Percentiles rank a stretch among this genome's conserved stretches.
phyloP scores from a whole-genome alignment of 2,113 vertebrate species.

The Maccullochella peelii region DNA sequence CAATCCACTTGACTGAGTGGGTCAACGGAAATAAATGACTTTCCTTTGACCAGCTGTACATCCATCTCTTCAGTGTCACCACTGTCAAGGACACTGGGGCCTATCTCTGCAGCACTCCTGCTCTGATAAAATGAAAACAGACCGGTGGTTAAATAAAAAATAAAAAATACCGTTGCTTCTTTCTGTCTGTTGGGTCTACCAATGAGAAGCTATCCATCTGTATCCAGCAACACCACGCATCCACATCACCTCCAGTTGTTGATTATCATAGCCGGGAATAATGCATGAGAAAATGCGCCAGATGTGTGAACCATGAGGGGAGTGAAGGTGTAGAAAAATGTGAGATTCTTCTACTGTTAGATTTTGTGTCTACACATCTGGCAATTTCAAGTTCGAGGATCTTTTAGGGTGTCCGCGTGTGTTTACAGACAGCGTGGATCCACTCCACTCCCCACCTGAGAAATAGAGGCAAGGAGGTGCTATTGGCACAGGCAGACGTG shows the following conservation, averaged over 20 bases:
- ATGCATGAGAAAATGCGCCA: slow-evolving; percentile 20
- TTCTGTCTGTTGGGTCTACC: slow-evolving; percentile 45
- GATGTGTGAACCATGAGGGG: slow-evolving; percentile 21
- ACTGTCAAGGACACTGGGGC: slow-evolving; percentile 76
- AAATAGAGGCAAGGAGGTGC: slow-evolving; percentile 62
- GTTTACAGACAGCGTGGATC: slow-evolving; percentile 49
- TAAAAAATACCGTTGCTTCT: slow-evolving; percentile 8
- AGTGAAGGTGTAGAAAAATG: slow-evolving; percentile 15
- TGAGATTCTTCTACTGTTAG: slow-evolving; percentile 31
- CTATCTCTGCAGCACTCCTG: slow-evolving; percentile 58
- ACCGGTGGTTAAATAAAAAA: slow-evolving; percentile 45
- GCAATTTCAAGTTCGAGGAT: slow-evolving; percentile 50
- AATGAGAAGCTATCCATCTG: slow-evolving; percentile 47
- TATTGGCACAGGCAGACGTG: slow-evolving; percentile 71
- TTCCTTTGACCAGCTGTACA: slow-evolving; percentile 84
- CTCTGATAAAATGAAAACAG: slow-evolving; percentile 72
- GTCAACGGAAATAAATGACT: slow-evolving; percentile 90
- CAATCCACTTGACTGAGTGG: slow-evolving; percentile 87
- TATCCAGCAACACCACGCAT: background rate
- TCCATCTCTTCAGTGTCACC: slow-evolving; percentile 82
- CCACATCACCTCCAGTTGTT: slow-evolving; percentile 20
- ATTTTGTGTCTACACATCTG: slow-evolving; percentile 72
- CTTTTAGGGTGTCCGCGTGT: slow-evolving; percentile 25
- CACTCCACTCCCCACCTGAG: slow-evolving; percentile 76
- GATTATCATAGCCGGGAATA: slow-evolving; percentile 40